These are phyloP conservation scores for Catotricha subobsoleta DNA, from an alignment of 2,888 invertebrate genomes.

Conservation along the genomic window DNA sequence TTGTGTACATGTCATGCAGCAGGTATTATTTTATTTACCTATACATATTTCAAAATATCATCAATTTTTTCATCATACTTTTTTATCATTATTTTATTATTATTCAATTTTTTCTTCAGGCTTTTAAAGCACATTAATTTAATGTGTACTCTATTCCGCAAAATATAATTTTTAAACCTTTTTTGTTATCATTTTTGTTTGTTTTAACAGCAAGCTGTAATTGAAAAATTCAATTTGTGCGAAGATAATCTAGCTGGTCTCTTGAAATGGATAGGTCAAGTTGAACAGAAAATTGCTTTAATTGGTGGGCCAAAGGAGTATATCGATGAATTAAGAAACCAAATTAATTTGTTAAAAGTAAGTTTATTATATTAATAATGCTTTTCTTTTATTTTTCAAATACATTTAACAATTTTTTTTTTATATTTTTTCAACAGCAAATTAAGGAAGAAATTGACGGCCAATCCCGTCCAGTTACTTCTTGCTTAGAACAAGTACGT, in stretches of 20 bases:
- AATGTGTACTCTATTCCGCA: background rate
- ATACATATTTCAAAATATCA: conserved; percentile 4
- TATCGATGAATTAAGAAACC: conserved; percentile 69
- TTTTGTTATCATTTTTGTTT: background rate
- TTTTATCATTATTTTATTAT: conserved; percentile 7
- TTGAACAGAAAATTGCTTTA: conserved; percentile 67
- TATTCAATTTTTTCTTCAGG: background rate
- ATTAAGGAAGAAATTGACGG: conserved; percentile 79
- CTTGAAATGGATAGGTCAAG: conserved; percentile 68
- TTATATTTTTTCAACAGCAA: conserved; percentile 35
- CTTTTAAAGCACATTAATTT: background rate
- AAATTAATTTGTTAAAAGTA: conserved; percentile 77
- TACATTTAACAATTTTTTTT: background rate
- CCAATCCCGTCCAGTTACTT: conserved; percentile 65
- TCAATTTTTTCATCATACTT: conserved; percentile 1
- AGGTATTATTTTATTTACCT: too few species aligned
- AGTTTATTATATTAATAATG: conserved; percentile 6
- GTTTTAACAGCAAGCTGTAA: conserved; percentile 67
- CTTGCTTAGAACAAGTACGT: conserved; percentile 76
- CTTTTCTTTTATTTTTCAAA: background rate
- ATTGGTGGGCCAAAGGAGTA: conserved; percentile 77
- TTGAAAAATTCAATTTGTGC: conserved; percentile 83
- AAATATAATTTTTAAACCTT: background rate
- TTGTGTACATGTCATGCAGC: too few species aligned
- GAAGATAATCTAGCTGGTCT: conserved; percentile 72